Base-by-base conservation (phyloP, 1,140 invertebrate species). In the Atopsyche davidsoni region DNA sequence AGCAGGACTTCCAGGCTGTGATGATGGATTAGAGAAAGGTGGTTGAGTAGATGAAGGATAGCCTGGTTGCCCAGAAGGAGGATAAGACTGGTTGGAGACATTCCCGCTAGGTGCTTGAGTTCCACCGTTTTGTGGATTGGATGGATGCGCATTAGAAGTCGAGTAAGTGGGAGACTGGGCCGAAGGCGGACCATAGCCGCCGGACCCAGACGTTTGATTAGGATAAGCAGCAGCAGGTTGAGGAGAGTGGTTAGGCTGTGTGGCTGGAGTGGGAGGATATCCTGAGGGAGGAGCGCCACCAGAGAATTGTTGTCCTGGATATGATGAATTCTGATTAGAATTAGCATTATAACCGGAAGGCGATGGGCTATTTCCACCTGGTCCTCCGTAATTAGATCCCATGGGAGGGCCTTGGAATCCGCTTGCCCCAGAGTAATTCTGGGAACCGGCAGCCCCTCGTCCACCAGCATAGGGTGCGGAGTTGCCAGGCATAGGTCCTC, bases 21-120 rank as follows among this genome's bases (percentile, higher is more conserved):
- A 74, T 10, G 72, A 73, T 16, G 70, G 69, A 60, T 72, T 73
- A n/a, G 72, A 71, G 58, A 72, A 73, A 16, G 70, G 69, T 16
- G 69, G 70, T 57, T 74, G 72, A 41, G 62, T 59, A 10, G 66
- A 62, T n/a, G 68, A 64, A 3, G 70, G 69, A 57, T 73, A 74
- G 10, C 67, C 65, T 2, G 70, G 66, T 49, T 70, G 69, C 1
- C 67, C 66, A 10, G 69, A 59, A 17, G 69, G 65, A 4, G 69
- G 66, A 43, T 74, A 73, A 34, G 71, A 64, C 46, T 70, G 69
- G 14, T 60, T 59, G 31, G 65, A 53, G 6, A 65, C 64, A 25
- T 63, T 64, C 2, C 60, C 62, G 40, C 66, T 65, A 13, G 67
- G 58, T 28, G 68, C 64, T 40, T 67, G 66, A 7, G 61, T 62